phyloP scores from a whole-genome alignment of 1,140 invertebrate genomes.

The Phymorhynchus buccinoides region DNA sequence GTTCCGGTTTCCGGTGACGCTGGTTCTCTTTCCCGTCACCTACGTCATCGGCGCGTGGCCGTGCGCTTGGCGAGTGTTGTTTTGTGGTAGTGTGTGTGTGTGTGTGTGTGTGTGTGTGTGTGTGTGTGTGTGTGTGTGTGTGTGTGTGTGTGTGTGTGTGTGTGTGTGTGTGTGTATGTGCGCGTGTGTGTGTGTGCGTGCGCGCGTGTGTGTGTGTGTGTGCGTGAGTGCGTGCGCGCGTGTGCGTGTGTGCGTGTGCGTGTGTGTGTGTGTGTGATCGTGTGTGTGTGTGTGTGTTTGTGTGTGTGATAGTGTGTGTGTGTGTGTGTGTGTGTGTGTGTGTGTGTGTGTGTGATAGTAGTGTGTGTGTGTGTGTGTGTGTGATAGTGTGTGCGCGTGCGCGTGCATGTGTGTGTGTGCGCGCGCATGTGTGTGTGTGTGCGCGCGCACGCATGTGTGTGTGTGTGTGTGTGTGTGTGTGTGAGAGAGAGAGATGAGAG shows the following conservation, averaged over 20 bases:
- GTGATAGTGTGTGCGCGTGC: neutral
- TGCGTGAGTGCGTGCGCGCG: neutral
- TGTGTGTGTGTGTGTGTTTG: neutral
- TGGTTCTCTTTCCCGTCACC: too few species aligned
- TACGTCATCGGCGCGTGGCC: too few species aligned
- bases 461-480: slow-evolving; percentile 8
- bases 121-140: too few species aligned
- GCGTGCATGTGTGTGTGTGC: too few species aligned
- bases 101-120: too few species aligned
- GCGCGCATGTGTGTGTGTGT: neutral
- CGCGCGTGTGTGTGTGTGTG: neutral
- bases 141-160: too few species aligned
- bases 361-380: slow-evolving; percentile 5
- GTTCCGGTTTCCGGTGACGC: too few species aligned
- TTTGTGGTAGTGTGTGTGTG: too few species aligned
- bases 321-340: neutral
- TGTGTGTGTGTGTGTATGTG: too few species aligned
- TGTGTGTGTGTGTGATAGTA: neutral
- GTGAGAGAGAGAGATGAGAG: neutral
- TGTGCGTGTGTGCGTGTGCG: neutral
- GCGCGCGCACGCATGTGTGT: neutral
- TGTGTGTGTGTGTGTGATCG: neutral
- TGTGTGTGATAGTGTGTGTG: neutral
- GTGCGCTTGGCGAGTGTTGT: too few species aligned
- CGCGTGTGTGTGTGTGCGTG: neutral